A percentile compares a stretch with the other conserved stretches of the same genome.
Conservation (phyloP, 2,888 invertebrate genomes). For the Drosophila fulvimacula region DNA sequence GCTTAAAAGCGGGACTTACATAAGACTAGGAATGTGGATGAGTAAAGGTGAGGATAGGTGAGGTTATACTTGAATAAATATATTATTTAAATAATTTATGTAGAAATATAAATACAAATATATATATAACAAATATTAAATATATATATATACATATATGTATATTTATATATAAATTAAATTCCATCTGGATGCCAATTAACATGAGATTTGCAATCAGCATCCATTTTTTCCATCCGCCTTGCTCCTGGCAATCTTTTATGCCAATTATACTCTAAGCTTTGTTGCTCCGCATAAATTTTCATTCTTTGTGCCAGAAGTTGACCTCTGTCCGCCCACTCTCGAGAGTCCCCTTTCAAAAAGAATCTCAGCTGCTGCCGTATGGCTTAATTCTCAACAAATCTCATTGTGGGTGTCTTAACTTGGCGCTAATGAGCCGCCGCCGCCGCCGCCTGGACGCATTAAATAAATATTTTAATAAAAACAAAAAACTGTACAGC, state of each 20-base stretch:
- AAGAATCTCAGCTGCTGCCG: slow-evolving; percentile 8
- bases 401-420: slow-evolving; percentile 22
- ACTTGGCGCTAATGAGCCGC: slow-evolving; percentile 52
- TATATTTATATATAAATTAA: neutral
- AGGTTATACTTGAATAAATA: neutral
- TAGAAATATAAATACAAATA: no score
- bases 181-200: neutral
- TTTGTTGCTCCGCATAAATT: neutral
- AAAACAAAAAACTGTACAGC: slow-evolving; percentile 33
- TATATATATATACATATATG: no score
- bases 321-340: neutral
- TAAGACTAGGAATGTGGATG: neutral
- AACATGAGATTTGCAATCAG: neutral
- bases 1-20: neutral
- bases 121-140: no score
- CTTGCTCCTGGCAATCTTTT: neutral
- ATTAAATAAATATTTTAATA: slow-evolving; percentile 65
- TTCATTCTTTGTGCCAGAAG: neutral
- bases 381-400: slow-evolving; percentile 8
- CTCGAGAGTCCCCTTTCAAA: neutral
- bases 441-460: slow-evolving; percentile 32
- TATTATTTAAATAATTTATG: no score
- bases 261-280: neutral
- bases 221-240: no score
- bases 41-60: neutral